These are phyloP conservation scores for Agonopterix arenella DNA, from an alignment of 2,888 invertebrate genomes.

Conservation along the genomic window DNA sequence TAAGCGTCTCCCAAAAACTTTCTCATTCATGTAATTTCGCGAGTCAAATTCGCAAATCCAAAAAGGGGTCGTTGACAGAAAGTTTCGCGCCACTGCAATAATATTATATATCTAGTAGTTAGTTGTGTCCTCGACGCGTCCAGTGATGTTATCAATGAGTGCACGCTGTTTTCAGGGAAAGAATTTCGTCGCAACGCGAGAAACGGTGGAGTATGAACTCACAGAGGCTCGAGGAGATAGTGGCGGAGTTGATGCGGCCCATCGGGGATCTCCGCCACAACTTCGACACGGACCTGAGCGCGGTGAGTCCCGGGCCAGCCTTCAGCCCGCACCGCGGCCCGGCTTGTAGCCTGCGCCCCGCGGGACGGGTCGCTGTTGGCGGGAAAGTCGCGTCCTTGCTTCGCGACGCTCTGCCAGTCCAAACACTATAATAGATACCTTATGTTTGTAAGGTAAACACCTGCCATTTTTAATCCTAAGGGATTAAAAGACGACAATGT, in stretches of 20 bases:
- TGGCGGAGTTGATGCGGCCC: slow-evolving; percentile 65
- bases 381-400: too few species aligned
- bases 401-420: too few species aligned
- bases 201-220: slow-evolving; percentile 68
- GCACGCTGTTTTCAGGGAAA: slow-evolving; percentile 55
- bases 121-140: slow-evolving; percentile 37
- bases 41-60: slow-evolving; percentile 33
- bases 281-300: slow-evolving; percentile 63
- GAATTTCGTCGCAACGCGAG: slow-evolving; percentile 41
- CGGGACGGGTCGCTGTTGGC: background rate
- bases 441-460: too few species aligned
- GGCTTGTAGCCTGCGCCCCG: background rate
- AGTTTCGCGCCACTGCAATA: slow-evolving; percentile 62
- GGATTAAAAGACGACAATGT: too few species aligned
- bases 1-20: slow-evolving; percentile 1
- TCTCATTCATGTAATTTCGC: slow-evolving; percentile 13
- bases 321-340: background rate
- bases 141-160: slow-evolving; percentile 57
- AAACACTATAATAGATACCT: too few species aligned
- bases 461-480: too few species aligned
- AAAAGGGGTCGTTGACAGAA: slow-evolving; percentile 50
- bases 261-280: slow-evolving; percentile 56
- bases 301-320: slow-evolving; percentile 41
- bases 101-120: slow-evolving; percentile 22
- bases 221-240: slow-evolving; percentile 58